Evolutionary conservation across 2,888 invertebrate species (phyloP).

Genomic region (Cheilosia scutellata): DNA sequence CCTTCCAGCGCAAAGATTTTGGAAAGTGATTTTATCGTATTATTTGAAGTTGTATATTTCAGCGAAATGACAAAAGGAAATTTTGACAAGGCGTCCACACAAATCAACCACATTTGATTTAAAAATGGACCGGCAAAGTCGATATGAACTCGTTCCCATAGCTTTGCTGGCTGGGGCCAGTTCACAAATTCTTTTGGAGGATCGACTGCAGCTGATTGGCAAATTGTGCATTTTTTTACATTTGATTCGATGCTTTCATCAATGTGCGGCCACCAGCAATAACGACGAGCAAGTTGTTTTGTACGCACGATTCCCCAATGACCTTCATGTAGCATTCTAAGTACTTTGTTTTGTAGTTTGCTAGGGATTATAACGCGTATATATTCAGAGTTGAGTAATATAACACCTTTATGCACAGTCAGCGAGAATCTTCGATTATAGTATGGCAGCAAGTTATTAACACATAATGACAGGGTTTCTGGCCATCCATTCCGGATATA

Average conservation of each 20-base stretch:
- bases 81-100: conserved; percentile 57
- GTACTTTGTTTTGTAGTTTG: no score
- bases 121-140: conserved; percentile 65
- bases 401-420: background rate
- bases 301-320: conserved; percentile 33
- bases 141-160: conserved; percentile 29
- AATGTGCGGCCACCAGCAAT: conserved; percentile 53
- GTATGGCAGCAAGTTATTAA: conserved; percentile 12
- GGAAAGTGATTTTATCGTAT: conserved; percentile 60
- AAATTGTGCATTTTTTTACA: conserved; percentile 19
- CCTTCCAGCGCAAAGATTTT: conserved; percentile 8
- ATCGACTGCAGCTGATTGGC: conserved; percentile 17
- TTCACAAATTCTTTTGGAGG: conserved; percentile 3
- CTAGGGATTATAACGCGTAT: conserved; percentile 8
- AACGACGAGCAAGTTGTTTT: conserved; percentile 38
- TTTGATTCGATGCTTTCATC: conserved; percentile 24
- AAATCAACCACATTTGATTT: conserved; percentile 58
- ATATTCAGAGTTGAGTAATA: conserved; percentile 14
- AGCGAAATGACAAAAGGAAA: conserved; percentile 52
- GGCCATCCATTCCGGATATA: conserved; percentile 24
- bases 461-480: background rate
- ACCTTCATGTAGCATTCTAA: background rate
- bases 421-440: conserved; percentile 19
- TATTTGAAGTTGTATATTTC: conserved; percentile 72
- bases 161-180: conserved; percentile 2